Evolutionary conservation across 2,888 invertebrate genomes (phyloP), one percentile per base, ranked within the genome.

Genomic region (Ophioninae sp.): DNA sequence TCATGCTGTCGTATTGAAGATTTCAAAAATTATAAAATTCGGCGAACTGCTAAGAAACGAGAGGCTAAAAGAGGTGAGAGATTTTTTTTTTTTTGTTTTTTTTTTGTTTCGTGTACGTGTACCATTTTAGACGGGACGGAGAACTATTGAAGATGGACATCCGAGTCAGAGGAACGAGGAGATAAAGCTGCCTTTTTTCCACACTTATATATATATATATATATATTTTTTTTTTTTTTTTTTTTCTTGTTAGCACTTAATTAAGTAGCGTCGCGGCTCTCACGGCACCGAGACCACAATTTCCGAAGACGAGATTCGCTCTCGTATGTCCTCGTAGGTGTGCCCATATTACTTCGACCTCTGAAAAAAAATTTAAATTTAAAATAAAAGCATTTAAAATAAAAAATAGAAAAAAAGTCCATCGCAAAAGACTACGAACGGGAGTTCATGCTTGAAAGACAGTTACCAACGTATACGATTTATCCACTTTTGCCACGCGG

Each of bases 171-270:
- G 30, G 3, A 30, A 30, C 30, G 30, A 30, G 30, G 30, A 30
- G 30, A 30, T 30, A 30, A 30, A 30, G 30, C 30, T 17, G 22
- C 22, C 7, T 23, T 39, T 39, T 72, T n/a, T 17, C 22, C 22
- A 7, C 6, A 22, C 59, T 8, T 37, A n/a, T 9, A n/a, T 41
- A 10, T 41, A 10, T 37, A 3, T 63, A 22, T 10, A 13, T 37
- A 9, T 37, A 17, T 59, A 8, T 39, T 7, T 39, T 78, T 30
- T 64, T 41, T 78, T 58, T 61, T 56, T 64, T 44, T 22, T 68
- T 89, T 89, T 90, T 89, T 86, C 91, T 91, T 91, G 91, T 91
- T 91, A 91, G 91, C 91, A 91, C 91, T 91, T 90, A 91, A 91
- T 91, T 91, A 91, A 90, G 90, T 89, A 88, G 88, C 88, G 87